Evolutionary conservation across 2,888 invertebrate species (phyloP), one percentile per base, ranked within the genome.

Genomic region (Leucania comma): DNA sequence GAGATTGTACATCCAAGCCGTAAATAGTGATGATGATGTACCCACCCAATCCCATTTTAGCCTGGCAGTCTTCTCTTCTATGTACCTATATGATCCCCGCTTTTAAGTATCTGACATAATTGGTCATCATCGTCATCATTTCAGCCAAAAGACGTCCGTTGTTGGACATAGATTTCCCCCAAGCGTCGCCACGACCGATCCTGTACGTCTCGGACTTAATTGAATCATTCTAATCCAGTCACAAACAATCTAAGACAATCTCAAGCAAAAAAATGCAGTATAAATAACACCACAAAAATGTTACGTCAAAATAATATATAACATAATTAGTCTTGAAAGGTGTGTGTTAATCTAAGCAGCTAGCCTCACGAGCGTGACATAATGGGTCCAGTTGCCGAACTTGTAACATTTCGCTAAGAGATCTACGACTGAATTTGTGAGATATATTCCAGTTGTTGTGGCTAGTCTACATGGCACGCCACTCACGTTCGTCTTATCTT

Each of bases 401-500:
- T 75, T 59, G 51, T 68, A 62, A 54, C 22, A 72, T 38, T 64
- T 63, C 61, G 68, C n/a, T 26, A 14, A 22, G 12, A 74, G 26
- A 54, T 32, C 59, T 61, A 53, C 10, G 17, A n/a, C n/a, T 32
- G 24, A 29, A n/a, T 56, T 51, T 54, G 35, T 51, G 54, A 63
- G 54, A 71, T 56, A 63, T 67, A 62, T 72, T 46, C 38, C 62
- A 58, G 53, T 64, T 62, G 32, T 48, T 26, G 51, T 35, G 68
- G 64, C 32, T 20, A 57, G 51, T 46, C 65, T 62, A 73, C 78
- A 78, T 76, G 8, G 84, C 81, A 74, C 81, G 79, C 74, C 75
- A 77, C 78, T 86, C 82, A 84, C 81, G 80, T 70, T 80, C 78
- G 72, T 62, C 74, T 86, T 86, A 87, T 88, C 85, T 84, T 59